These are phyloP conservation scores for Eutolmus rufibarbis DNA, from an alignment of 2,888 invertebrate species.

Conservation along the genomic window DNA sequence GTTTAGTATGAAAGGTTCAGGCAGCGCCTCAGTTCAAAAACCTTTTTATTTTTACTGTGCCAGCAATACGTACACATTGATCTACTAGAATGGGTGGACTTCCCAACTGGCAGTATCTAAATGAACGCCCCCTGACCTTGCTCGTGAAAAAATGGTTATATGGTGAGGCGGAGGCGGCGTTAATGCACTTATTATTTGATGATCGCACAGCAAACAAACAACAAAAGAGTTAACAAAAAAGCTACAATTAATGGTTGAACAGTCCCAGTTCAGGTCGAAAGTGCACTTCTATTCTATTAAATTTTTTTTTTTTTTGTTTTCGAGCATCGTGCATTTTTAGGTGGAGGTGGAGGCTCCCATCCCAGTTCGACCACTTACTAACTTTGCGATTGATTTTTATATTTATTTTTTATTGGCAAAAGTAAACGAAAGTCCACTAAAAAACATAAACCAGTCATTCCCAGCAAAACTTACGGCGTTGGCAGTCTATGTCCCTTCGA, in stretches of 20 bases:
- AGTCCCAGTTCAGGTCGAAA: not conserved
- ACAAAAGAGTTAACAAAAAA: slow-evolving; percentile 9
- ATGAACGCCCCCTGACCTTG: not conserved
- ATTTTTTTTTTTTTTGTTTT: not conserved
- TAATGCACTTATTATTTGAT: slow-evolving; percentile 28
- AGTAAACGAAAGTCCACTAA: not conserved
- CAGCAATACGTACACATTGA: not conserved
- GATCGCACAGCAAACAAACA: slow-evolving; percentile 29
- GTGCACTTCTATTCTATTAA: not conserved
- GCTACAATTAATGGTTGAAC: not conserved
- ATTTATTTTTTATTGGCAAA: not conserved
- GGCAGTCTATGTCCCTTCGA: slow-evolving; percentile 61
- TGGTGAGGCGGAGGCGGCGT: not conserved
- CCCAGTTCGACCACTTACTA: not conserved
- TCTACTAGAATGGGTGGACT: not conserved
- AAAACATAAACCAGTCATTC: slow-evolving; percentile 31
- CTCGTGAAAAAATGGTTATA: not conserved
- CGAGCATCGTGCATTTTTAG: slow-evolving; percentile 12
- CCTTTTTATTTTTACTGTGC: not conserved
- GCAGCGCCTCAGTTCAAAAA: not conserved
- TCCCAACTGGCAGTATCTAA: not conserved
- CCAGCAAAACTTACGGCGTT: slow-evolving; percentile 58
- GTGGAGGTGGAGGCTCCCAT: not conserved
- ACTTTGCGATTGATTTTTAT: not conserved
- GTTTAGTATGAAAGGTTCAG: not conserved